These are phyloP conservation scores for Manis javanica DNA, from an alignment of 2,797 vertebrate genomes.

Conservation along the genomic window DNA sequence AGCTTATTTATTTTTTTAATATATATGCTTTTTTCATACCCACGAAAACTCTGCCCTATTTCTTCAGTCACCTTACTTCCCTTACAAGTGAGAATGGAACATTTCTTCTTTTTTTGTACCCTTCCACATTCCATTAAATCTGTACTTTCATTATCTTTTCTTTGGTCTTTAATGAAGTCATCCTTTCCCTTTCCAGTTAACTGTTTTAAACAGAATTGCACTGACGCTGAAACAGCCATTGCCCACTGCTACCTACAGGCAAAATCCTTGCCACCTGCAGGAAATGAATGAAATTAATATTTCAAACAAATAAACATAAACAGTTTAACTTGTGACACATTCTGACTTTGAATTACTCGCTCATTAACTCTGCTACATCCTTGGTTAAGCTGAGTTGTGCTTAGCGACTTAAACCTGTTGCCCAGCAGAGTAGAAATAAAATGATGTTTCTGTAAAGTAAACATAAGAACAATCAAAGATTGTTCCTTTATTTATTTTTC, in stretches of 20 bases:
- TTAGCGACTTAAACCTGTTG: not conserved
- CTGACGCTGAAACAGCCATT: conserved; percentile 41
- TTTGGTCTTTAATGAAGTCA: not conserved
- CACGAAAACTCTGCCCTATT: not conserved
- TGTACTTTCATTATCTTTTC: conserved; percentile 20
- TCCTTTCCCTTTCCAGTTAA: conserved; percentile 57
- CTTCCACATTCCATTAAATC: conserved; percentile 51
- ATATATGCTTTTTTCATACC: not conserved
- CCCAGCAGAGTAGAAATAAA: not conserved
- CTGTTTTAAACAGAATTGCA: conserved; percentile 56
- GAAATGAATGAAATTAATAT: conserved; percentile 43
- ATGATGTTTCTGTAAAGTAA: not conserved
- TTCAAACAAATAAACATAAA: conserved; percentile 60
- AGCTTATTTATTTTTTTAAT: conserved; percentile 32
- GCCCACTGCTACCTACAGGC: conserved; percentile 26
- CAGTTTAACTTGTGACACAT: not conserved
- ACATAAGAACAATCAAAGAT: not conserved
- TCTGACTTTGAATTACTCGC: conserved; percentile 42
- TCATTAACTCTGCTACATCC: not conserved
- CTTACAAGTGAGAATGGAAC: not conserved
- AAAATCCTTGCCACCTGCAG: conserved; percentile 60
- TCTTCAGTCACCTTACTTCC: not conserved
- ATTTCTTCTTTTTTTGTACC: not conserved
- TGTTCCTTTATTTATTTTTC: not conserved
- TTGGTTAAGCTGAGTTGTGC: conserved; percentile 20